These are phyloP conservation scores for Macroramphosus scolopax DNA, from an alignment of 2,797 vertebrate genomes.

Conservation along the genomic window DNA sequence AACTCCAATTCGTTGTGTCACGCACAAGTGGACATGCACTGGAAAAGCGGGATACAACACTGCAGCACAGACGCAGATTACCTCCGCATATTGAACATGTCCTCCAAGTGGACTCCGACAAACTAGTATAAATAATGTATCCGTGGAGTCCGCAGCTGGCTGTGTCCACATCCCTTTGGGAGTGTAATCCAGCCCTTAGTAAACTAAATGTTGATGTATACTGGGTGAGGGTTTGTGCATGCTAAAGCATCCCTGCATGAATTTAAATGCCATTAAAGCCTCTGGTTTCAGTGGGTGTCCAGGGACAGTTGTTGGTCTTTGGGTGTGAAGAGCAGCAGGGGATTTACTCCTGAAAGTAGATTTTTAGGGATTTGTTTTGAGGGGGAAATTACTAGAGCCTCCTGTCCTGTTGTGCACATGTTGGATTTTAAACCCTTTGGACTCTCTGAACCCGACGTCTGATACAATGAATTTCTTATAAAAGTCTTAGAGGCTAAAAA, in stretches of 20 bases:
- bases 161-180: no score
- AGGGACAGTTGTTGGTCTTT: conserved; percentile 62
- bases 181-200: no score
- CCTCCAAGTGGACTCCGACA: no score
- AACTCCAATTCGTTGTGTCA: no score
- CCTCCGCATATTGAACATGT: no score
- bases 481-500: no score
- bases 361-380: conserved; percentile 63
- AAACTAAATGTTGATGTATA: no score
- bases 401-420: conserved; percentile 37
- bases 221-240: conserved; percentile 5
- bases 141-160: no score
- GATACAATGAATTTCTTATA: conserved; percentile 1
- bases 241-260: conserved; percentile 18
- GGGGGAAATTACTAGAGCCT: conserved; percentile 35
- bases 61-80: no score
- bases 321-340: conserved; percentile 60
- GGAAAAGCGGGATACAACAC: no score
- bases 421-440: conserved; percentile 48
- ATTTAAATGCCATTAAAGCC: conserved; percentile 33
- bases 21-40: no score
- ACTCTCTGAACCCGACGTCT: conserved; percentile 20
- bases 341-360: conserved; percentile 64
- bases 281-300: conserved; percentile 40
- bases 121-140: no score